Conservation (phyloP, 2,797 vertebrate genomes). For the Peromyscus attwateri region DNA sequence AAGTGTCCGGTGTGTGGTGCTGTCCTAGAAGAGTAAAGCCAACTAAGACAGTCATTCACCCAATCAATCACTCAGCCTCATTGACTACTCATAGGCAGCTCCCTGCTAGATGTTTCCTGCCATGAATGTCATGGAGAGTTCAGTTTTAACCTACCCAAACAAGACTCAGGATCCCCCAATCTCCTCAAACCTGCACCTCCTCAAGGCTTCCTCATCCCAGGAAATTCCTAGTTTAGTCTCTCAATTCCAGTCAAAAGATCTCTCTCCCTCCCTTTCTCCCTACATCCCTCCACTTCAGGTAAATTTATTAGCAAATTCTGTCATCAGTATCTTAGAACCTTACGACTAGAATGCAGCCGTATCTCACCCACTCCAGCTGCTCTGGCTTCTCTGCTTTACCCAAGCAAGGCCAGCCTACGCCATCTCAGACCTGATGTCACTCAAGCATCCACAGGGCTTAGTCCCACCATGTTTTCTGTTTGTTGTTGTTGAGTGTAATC, state of each 20-base stretch:
- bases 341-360: conserved; percentile 9
- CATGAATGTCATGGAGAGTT: not conserved
- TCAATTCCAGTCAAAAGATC: not conserved
- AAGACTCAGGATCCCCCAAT: not conserved
- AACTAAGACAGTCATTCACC: not conserved
- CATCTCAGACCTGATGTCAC: not conserved
- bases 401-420: not conserved
- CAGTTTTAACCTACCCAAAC: not conserved
- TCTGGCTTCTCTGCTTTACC: not conserved
- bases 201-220: not conserved
- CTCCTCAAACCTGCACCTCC: not conserved
- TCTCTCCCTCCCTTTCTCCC: not conserved
- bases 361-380: not conserved
- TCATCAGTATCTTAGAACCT: not conserved
- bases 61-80: not conserved
- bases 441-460: not conserved
- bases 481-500: not conserved
- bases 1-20: not conserved
- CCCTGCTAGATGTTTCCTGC: not conserved
- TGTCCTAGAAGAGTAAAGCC: not conserved
- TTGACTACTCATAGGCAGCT: not conserved
- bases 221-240: conserved; percentile 34
- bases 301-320: conserved; percentile 7
- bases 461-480: not conserved
- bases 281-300: not conserved